phyloP scores from a whole-genome alignment of 2,888 invertebrate genomes.

The Drosophila austrosaltans region DNA sequence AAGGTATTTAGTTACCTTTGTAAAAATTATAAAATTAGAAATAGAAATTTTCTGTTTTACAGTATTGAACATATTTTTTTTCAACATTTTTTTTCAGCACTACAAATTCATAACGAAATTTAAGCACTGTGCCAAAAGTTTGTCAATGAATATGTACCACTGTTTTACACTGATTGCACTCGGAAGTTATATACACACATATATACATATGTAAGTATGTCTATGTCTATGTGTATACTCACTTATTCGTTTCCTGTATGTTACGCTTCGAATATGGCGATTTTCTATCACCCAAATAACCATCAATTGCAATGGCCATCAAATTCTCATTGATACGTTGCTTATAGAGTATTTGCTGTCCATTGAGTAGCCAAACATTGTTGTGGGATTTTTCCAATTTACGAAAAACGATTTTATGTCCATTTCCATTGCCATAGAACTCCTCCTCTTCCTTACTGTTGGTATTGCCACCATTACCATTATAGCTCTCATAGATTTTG shows the following conservation, averaged over 20 bases:
- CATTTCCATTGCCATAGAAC: conserved; percentile 83
- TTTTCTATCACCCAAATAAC: conserved; percentile 83
- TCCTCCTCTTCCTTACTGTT: conserved; percentile 83
- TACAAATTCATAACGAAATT: neutral
- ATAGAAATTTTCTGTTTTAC: too few relatives aligned
- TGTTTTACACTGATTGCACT: conserved; percentile 2
- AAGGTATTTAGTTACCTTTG: too few relatives aligned
- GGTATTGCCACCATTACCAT: conserved; percentile 70
- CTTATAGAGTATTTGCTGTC: conserved; percentile 82
- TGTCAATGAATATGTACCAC: neutral
- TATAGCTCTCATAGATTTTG: conserved; percentile 84
- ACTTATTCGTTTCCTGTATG: conserved; percentile 84
- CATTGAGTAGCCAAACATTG: conserved; percentile 83
- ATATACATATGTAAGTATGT: neutral
- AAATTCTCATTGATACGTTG: conserved; percentile 82
- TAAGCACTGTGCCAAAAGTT: neutral
- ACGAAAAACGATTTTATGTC: conserved; percentile 84
- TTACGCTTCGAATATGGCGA: conserved; percentile 83
- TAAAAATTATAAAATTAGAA: too few relatives aligned
- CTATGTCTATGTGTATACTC: conserved; percentile 41
- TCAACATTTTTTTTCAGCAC: too few relatives aligned
- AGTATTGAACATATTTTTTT: too few relatives aligned
- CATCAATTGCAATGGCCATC: conserved; percentile 83
- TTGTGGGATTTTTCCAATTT: conserved; percentile 82
- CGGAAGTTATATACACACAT: neutral